Conservation (phyloP, 2,797 vertebrate genomes). For the Manis pentadactyla region DNA sequence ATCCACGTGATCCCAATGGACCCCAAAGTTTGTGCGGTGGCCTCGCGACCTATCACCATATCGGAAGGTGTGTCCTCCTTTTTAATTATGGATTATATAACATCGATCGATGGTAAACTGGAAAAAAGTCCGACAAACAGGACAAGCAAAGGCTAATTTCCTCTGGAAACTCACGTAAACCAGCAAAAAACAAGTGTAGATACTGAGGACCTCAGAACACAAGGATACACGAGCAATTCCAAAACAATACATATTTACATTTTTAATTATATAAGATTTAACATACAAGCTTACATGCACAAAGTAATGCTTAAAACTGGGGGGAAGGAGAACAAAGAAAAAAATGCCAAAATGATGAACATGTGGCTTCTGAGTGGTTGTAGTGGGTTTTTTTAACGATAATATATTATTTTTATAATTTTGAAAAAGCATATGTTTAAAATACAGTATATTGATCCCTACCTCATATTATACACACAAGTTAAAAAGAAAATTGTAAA, state of each 20-base stretch:
- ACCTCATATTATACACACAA: background rate
- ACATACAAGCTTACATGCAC: background rate
- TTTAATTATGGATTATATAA: background rate
- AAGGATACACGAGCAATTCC: background rate
- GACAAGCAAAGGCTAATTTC: background rate
- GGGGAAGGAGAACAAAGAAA: background rate
- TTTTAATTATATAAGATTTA: conserved; percentile 48
- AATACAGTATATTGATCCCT: background rate
- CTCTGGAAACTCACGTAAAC: conserved; percentile 22
- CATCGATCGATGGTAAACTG: background rate
- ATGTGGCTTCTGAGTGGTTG: background rate
- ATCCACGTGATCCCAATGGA: background rate
- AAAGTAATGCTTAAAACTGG: background rate
- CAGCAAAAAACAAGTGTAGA: background rate
- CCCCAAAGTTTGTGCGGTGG: background rate
- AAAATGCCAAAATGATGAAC: background rate
- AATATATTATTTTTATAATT: background rate
- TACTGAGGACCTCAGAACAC: background rate
- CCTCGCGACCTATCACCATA: too few relatives aligned
- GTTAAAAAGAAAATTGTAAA: conserved; percentile 5
- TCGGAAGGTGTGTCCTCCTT: background rate
- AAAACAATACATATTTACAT: background rate
- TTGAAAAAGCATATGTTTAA: background rate
- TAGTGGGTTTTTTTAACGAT: background rate
- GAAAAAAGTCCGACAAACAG: background rate